A percentile compares a stretch with the other conserved stretches of the same genome.
phyloP scores from a whole-genome alignment of 1,140 invertebrate species.

The Pseudomyrmex cubaensis region DNA sequence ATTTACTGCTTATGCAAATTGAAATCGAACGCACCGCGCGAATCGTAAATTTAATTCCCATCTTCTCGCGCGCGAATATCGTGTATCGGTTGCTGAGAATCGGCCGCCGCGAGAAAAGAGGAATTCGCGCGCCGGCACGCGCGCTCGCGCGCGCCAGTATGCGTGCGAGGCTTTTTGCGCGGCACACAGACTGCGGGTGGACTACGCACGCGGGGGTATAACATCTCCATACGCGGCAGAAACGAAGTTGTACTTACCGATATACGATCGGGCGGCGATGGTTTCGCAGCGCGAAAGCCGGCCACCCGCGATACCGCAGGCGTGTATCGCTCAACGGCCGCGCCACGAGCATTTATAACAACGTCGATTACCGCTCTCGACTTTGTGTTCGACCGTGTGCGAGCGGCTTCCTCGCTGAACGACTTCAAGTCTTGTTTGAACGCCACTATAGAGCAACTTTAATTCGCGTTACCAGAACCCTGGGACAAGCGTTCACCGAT shows the following conservation, averaged over 20 bases:
- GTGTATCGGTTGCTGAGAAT: slow-evolving; percentile 12
- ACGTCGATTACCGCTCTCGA: background rate
- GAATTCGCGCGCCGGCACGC: no score
- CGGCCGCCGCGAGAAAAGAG: slow-evolving; percentile 19
- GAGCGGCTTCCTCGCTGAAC: background rate
- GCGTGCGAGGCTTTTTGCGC: slow-evolving; percentile 51
- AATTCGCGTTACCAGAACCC: no score
- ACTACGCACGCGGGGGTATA: slow-evolving; percentile 64
- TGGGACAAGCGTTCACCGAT: no score
- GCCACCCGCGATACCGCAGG: slow-evolving; percentile 82
- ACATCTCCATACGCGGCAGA: slow-evolving; percentile 81
- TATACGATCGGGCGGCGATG: slow-evolving; percentile 81
- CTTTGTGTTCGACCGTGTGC: background rate
- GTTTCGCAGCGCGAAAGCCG: slow-evolving; percentile 76
- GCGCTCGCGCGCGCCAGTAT: slow-evolving; percentile 41
- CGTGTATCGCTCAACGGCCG: slow-evolving; percentile 75
- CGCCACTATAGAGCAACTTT: background rate
- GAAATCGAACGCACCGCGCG: slow-evolving; percentile 44
- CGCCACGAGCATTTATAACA: slow-evolving; percentile 79
- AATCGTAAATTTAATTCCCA: slow-evolving; percentile 42
- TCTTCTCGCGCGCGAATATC: slow-evolving; percentile 36
- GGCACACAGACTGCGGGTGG: background rate
- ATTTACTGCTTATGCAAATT: slow-evolving; percentile 56
- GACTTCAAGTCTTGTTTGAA: background rate
- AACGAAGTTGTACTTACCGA: slow-evolving; percentile 83